Evolutionary conservation across 2,888 invertebrate species (phyloP).

Genomic region (Pheosia tremula): DNA sequence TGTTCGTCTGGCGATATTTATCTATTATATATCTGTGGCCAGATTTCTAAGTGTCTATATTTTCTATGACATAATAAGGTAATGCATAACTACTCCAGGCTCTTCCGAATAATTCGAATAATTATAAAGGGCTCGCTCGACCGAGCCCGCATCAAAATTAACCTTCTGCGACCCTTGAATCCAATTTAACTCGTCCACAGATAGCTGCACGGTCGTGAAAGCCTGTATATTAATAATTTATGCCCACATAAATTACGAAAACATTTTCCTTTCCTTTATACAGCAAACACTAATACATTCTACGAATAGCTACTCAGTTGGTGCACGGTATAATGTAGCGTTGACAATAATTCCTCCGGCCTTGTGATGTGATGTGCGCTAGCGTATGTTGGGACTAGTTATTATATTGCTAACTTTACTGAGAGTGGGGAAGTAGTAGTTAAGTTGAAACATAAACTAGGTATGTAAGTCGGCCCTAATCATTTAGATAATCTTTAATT

Average conservation of each 20-base stretch:
- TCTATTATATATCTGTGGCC: no score
- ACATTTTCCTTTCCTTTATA: constrained; percentile 57
- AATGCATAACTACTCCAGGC: neutral
- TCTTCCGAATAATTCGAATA: constrained; percentile 38
- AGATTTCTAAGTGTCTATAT: no score
- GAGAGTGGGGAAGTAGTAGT: no score
- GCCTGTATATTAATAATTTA: constrained; percentile 66
- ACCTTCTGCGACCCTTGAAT: constrained; percentile 64
- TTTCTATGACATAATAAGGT: neutral
- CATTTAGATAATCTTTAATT: no score
- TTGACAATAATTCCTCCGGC: constrained; percentile 18
- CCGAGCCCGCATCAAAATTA: constrained; percentile 68
- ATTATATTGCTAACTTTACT: constrained; percentile 1
- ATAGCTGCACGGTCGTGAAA: constrained; percentile 49
- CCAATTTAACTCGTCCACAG: constrained; percentile 71
- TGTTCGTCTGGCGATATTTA: no score
- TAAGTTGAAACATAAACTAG: no score
- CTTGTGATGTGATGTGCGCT: constrained; percentile 3
- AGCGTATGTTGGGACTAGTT: constrained; percentile 6
- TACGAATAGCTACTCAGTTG: constrained; percentile 29
- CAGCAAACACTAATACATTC: constrained; percentile 53
- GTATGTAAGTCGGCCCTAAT: no score
- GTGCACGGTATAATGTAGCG: constrained; percentile 16
- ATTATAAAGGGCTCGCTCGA: constrained; percentile 55
- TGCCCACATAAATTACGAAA: constrained; percentile 66